These are phyloP conservation scores for Crocidura indochinensis DNA, from an alignment of 2,797 vertebrate genomes.

Conservation along the genomic window DNA sequence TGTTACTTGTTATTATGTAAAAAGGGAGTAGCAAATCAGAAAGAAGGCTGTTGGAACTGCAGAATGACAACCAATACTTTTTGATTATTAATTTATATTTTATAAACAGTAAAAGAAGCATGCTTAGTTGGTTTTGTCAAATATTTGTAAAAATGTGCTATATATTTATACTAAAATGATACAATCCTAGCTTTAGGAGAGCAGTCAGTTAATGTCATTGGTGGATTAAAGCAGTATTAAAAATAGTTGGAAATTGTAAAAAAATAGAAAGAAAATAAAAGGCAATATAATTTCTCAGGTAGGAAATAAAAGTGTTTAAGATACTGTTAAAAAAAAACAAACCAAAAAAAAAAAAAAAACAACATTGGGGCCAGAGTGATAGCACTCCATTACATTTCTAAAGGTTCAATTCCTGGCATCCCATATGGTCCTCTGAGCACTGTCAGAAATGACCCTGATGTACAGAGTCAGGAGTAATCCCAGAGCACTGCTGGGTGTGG, in stretches of 20 bases:
- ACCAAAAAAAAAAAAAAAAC: slow-evolving; percentile 75
- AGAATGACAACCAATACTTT: slow-evolving; percentile 82
- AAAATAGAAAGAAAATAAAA: slow-evolving; percentile 79
- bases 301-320: slow-evolving; percentile 87
- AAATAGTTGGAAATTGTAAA: slow-evolving; percentile 84
- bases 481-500: too few species aligned
- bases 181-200: slow-evolving; percentile 85
- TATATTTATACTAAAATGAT: slow-evolving; percentile 88
- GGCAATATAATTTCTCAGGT: slow-evolving; percentile 81
- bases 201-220: slow-evolving; percentile 83
- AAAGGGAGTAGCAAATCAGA: slow-evolving; percentile 76
- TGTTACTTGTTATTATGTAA: slow-evolving; percentile 82
- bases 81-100: slow-evolving; percentile 85
- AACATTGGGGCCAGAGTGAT: too few species aligned
- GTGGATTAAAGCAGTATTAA: slow-evolving; percentile 85
- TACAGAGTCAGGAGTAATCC: slow-evolving; percentile 42
- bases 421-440: too few species aligned
- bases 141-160: slow-evolving; percentile 86
- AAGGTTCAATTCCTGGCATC: too few species aligned
- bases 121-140: slow-evolving; percentile 87
- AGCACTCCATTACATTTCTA: too few species aligned
- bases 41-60: slow-evolving; percentile 80
- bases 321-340: slow-evolving; percentile 82
- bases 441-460: slow-evolving; percentile 82
- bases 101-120: slow-evolving; percentile 85